Base-by-base conservation (phyloP, 1,140 invertebrate species). In the Agrypnia vestita region DNA sequence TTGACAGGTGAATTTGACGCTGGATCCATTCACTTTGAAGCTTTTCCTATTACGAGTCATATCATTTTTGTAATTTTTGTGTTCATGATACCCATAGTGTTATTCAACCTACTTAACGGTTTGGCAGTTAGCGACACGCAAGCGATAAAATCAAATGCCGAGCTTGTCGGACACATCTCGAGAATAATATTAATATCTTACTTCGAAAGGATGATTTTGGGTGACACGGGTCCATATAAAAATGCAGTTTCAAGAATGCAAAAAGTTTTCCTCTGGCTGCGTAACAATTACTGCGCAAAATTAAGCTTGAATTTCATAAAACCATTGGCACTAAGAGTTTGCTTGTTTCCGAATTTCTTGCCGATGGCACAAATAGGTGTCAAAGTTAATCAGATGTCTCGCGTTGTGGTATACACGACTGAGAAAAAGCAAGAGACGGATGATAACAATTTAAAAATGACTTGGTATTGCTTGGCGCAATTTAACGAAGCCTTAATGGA, bases 1-100 rank as follows among this genome's bases (percentile, higher is more conserved):
- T 89, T 96, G 21, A 96, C 94, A 0, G 95, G 95, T 10, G 95
- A 96, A 86, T 95, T 96, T 83, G 94, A 96, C 81, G 94, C 94
- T 0, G 88, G 91, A 6, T 91, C 91, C 15, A 93, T 96, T n/a
- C 92, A 94, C 35, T 96, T 96, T 83, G 87, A 91, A 17, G 87
- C 88, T n/a, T 90, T 92, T 84, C 92, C 93, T 7, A 84, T 92
- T 8, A 91, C 91, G 25, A 94, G 94, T 84, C 93, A 94, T 80
- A 79, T 95, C 0, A 91, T 96, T 25, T 96, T 96, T 84, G 88
- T 95, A 10, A 86, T 94, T 0, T 96, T 96, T 80, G 93, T 96
- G 4, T 94, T 96, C 82, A 91, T 95, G 79, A 94, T 96, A 76
- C 92, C 94, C 0, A 95, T 96, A 59, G 94, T 96, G 21, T 85